Conservation (phyloP, 2,797 vertebrate species). For the Hemitrygon akajei region DNA sequence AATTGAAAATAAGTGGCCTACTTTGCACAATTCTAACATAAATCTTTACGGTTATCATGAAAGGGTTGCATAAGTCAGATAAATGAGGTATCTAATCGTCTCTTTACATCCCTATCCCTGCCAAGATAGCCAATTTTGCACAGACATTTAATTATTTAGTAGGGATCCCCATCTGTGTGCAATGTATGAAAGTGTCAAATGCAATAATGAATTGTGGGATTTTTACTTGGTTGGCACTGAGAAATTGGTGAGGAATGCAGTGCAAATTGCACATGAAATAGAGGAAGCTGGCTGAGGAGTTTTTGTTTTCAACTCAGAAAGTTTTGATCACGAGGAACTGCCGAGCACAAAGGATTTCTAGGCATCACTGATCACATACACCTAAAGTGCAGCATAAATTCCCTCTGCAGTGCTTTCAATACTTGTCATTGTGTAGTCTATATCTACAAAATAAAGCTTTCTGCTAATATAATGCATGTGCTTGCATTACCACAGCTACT, state of each 20-base stretch:
- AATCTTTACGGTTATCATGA: background rate
- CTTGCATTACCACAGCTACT: too few species aligned
- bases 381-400: background rate
- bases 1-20: background rate
- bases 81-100: background rate
- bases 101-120: background rate
- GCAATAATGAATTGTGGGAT: background rate
- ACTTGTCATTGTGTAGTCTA: background rate
- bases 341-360: background rate
- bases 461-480: too few species aligned
- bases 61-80: background rate
- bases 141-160: background rate
- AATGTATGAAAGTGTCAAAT: background rate
- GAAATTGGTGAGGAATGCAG: background rate
- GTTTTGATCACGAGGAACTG: background rate
- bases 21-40: background rate
- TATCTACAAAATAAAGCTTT: background rate
- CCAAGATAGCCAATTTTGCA: background rate
- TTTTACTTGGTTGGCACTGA: background rate
- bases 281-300: background rate
- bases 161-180: too few species aligned
- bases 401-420: too few species aligned
- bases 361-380: background rate
- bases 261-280: background rate
- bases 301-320: background rate